A percentile compares a stretch with the other conserved stretches of the same genome.
Evolutionary conservation across 2,113 vertebrate species (phyloP).

Genomic region (Callipepla californica): DNA sequence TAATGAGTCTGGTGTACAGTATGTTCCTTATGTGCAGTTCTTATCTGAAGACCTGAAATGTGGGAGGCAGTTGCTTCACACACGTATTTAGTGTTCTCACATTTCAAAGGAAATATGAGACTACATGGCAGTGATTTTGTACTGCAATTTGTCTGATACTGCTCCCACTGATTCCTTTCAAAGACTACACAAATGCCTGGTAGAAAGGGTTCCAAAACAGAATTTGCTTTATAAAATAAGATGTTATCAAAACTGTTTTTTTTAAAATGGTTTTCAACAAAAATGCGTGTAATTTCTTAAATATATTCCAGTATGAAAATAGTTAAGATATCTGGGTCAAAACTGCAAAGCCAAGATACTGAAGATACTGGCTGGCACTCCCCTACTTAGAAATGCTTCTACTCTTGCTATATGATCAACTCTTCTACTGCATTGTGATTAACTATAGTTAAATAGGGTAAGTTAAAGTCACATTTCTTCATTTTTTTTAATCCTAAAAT

Average conservation of each 20-base stretch:
- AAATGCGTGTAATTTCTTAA: conserved; percentile 28
- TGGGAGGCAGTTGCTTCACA: conserved; percentile 2
- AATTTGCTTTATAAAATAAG: conserved; percentile 41
- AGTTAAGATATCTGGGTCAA: conserved; percentile 23
- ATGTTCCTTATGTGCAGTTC: conserved; percentile 16
- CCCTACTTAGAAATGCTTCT: conserved; percentile 2
- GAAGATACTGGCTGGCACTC: conserved; percentile 17
- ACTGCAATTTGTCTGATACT: background rate
- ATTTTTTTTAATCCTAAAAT: conserved; percentile 74
- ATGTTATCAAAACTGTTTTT: conserved; percentile 24
- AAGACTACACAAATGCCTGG: background rate
- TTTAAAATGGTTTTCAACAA: conserved; percentile 44
- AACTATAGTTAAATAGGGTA: conserved; percentile 2
- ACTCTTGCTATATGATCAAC: background rate
- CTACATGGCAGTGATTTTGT: background rate
- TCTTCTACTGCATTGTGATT: background rate
- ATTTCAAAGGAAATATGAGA: conserved; percentile 5
- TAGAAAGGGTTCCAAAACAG: conserved; percentile 26
- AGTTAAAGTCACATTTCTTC: conserved; percentile 27
- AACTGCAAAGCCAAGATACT: conserved; percentile 35
- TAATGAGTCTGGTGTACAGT: background rate
- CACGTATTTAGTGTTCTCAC: background rate
- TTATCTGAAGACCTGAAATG: background rate
- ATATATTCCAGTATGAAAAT: conserved; percentile 47
- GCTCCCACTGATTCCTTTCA: background rate